These are phyloP conservation scores for Craterocephalus amniculus DNA, from an alignment of 2,797 vertebrate genomes.

Conservation along the genomic window DNA sequence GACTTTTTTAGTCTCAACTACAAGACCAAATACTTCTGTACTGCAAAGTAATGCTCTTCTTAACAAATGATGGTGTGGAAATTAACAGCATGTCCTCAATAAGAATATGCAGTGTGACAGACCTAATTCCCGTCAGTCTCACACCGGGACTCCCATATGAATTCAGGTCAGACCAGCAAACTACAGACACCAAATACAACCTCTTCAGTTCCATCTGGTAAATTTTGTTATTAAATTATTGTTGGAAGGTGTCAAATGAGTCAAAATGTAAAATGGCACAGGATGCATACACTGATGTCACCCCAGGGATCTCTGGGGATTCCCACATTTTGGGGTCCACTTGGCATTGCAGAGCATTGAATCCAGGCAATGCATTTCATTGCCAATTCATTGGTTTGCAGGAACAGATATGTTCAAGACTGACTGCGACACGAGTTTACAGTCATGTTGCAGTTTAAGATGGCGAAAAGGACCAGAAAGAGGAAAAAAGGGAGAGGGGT, in stretches of 20 bases:
- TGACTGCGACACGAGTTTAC: neutral
- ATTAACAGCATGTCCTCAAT: neutral
- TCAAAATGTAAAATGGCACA: neutral
- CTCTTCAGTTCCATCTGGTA: neutral
- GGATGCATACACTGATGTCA: neutral
- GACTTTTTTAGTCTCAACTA: neutral
- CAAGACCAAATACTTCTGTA: neutral
- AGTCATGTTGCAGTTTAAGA: constrained; percentile 13
- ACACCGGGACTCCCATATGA: constrained; percentile 19
- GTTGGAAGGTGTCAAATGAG: neutral
- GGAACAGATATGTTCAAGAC: constrained; percentile 15
- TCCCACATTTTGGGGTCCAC: neutral
- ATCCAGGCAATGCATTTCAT: constrained; percentile 26
- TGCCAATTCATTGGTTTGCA: constrained; percentile 25
- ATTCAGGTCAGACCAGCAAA: constrained; percentile 33
- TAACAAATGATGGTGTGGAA: constrained; percentile 11
- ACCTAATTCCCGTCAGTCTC: neutral
- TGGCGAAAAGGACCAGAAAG: neutral
- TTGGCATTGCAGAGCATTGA: constrained; percentile 1
- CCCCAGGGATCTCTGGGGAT: constrained; percentile 6
- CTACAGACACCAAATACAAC: constrained; percentile 20
- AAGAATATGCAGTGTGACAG: neutral
- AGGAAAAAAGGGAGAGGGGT: neutral
- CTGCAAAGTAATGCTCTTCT: constrained; percentile 31
- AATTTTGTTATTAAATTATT: neutral